Evolutionary conservation across 2,797 vertebrate genomes (phyloP).

Genomic region (Cuniculus paca): DNA sequence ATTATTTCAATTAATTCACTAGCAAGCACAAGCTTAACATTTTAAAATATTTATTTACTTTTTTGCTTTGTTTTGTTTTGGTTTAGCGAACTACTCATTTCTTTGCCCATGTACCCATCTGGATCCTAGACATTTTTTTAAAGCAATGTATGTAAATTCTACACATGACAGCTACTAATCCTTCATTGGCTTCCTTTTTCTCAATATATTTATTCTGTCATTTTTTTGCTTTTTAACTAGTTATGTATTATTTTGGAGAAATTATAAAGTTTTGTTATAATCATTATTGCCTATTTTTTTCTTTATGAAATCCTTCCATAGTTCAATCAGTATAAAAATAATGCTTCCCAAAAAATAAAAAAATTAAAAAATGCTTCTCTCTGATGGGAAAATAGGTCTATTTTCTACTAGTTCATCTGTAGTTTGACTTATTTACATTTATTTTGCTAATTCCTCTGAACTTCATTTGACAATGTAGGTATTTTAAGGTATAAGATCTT

Average conservation of each 20-base stretch:
- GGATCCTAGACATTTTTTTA: not conserved
- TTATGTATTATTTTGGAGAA: constrained; percentile 40
- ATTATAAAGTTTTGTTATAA: not conserved
- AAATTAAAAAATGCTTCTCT: not conserved
- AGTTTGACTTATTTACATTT: constrained; percentile 39
- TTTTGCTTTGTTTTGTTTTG: not conserved
- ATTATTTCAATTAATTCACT: constrained; percentile 47
- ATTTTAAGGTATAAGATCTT: constrained; percentile 41
- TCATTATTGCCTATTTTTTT: constrained; percentile 34
- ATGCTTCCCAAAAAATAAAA: not conserved
- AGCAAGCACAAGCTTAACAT: not conserved
- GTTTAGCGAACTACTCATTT: not conserved
- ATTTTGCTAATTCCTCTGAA: constrained; percentile 49
- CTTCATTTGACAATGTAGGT: constrained; percentile 19
- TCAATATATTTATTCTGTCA: not conserved
- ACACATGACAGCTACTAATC: not conserved
- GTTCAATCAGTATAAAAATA: constrained; percentile 42
- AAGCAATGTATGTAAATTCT: not conserved
- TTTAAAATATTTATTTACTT: constrained; percentile 1
- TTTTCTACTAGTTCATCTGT: constrained; percentile 15
- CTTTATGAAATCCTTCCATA: constrained; percentile 49
- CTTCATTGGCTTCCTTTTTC: not conserved
- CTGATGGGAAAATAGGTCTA: not conserved
- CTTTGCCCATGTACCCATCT: not conserved
- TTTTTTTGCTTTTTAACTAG: constrained; percentile 49